Evolutionary conservation across 53 echinoderm and acorn worm species (phyloP).

Genomic region (Stichopus horrens): DNA sequence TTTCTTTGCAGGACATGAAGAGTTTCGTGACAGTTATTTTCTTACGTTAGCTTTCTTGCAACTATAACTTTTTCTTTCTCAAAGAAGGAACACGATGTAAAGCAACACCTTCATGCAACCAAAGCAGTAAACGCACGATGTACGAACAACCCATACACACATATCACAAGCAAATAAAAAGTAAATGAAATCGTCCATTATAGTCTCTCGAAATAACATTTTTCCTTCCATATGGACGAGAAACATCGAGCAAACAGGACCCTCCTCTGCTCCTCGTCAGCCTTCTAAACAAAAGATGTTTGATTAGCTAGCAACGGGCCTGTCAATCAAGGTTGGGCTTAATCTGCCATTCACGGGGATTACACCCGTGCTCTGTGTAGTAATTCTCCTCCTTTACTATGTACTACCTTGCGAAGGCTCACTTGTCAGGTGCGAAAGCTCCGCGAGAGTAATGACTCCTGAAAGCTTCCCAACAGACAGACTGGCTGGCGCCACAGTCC

Average conservation of each 20-base stretch:
- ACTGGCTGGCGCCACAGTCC: constrained; percentile 50
- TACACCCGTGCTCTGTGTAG: constrained; percentile 18
- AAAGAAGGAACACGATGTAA: too few species aligned
- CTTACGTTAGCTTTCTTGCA: too few species aligned
- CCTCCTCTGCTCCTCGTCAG: not conserved
- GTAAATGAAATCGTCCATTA: too few species aligned
- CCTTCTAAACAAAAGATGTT: constrained; percentile 39
- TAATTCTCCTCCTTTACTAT: not conserved
- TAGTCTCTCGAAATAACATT: not conserved
- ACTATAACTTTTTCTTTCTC: too few species aligned
- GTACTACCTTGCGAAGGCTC: not conserved
- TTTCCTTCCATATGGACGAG: not conserved
- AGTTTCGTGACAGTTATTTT: too few species aligned
- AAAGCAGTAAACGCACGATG: too few species aligned
- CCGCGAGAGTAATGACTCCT: constrained; percentile 40
- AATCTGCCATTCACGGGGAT: constrained; percentile 41
- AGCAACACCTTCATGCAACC: too few species aligned
- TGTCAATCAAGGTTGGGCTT: constrained; percentile 28
- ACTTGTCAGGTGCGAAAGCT: constrained; percentile 47
- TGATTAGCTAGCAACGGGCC: constrained; percentile 23
- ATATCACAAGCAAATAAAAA: too few species aligned
- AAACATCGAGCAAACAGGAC: not conserved
- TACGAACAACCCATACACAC: too few species aligned
- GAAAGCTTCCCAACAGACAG: constrained; percentile 45
- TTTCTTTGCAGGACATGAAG: too few species aligned